Evolutionary conservation across 2,797 vertebrate genomes (phyloP).

Genomic region (Crax fasciolata): DNA sequence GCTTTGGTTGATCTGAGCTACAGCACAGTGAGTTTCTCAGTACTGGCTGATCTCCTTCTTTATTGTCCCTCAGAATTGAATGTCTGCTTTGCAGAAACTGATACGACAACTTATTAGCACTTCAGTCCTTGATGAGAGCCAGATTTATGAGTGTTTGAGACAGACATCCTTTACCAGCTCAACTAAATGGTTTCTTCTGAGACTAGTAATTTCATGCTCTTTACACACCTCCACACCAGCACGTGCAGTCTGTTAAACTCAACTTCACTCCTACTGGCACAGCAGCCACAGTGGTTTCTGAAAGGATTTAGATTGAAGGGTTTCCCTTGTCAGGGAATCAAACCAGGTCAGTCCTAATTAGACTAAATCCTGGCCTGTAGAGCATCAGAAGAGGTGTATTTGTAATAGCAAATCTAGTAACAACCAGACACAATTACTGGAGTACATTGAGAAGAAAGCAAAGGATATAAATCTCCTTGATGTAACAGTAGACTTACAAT

Average conservation of each 20-base stretch:
- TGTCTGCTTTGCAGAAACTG: neutral
- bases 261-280: neutral
- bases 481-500: conserved; percentile 22
- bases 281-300: neutral
- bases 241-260: neutral
- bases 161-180: neutral
- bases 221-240: neutral
- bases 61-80: neutral
- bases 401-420: conserved; percentile 26
- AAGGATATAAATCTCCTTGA: conserved; percentile 12
- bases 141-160: neutral
- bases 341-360: neutral
- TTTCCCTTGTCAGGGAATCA: conserved; percentile 23
- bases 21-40: neutral
- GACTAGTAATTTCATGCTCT: neutral
- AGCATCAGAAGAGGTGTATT: neutral
- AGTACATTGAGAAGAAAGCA: conserved; percentile 20
- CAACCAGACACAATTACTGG: conserved; percentile 16
- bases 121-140: neutral
- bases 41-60: neutral
- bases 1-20: neutral
- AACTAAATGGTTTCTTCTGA: neutral
- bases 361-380: neutral
- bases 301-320: neutral
- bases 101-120: neutral